These are phyloP conservation scores for Apodemus agrarius DNA, from an alignment of 2,797 vertebrate genomes.

Conservation along the genomic window DNA sequence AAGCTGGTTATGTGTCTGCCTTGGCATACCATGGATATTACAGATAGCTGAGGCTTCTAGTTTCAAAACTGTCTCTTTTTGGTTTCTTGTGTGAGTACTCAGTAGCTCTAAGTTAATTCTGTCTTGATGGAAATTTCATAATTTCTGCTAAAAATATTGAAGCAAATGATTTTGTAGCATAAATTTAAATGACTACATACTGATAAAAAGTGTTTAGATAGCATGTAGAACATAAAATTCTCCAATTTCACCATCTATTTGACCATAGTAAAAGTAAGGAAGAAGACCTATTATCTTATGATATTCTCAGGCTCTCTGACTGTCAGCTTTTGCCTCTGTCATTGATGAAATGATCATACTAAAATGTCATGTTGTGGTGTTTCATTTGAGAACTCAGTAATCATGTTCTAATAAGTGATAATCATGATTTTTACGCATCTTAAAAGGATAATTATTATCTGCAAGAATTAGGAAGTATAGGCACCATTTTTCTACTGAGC, in stretches of 20 bases:
- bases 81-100: neutral
- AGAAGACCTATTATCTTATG: neutral
- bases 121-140: neutral
- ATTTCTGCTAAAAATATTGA: neutral
- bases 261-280: neutral
- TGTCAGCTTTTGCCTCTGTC: neutral
- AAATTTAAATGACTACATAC: neutral
- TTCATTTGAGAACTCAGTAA: accelerated
- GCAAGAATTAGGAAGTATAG: neutral
- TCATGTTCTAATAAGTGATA: neutral
- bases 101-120: neutral
- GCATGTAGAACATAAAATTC: neutral
- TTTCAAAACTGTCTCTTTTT: neutral
- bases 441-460: neutral
- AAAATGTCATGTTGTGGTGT: neutral
- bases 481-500: neutral
- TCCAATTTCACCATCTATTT: neutral
- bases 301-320: neutral
- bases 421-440: neutral
- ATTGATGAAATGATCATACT: accelerated
- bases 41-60: neutral
- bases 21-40: neutral
- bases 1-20: neutral
- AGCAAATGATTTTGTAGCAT: neutral
- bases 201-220: neutral